Conservation (phyloP, 2,888 invertebrate species). For the Pilophorus perplexus region DNA sequence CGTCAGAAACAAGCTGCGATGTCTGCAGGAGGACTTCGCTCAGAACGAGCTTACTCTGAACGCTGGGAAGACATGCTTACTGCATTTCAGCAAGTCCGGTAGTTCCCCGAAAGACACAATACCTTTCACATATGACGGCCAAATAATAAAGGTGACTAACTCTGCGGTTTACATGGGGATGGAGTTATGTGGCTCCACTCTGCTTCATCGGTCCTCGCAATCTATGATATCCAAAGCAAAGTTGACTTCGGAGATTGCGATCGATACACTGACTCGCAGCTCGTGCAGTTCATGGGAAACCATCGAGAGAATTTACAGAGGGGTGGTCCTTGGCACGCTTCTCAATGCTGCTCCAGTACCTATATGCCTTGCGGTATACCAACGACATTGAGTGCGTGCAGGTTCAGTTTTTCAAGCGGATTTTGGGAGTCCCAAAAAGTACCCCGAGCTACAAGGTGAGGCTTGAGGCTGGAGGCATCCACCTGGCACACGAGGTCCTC, state of each 20-base stretch:
- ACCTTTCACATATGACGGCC: not conserved
- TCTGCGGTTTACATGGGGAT: not conserved
- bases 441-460: not conserved
- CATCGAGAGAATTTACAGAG: not conserved
- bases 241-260: not conserved
- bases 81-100: not conserved
- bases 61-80: not conserved
- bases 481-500: not conserved
- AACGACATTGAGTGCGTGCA: not conserved
- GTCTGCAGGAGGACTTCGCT: constrained; percentile 4
- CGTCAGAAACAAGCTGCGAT: not conserved
- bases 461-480: not conserved
- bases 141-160: not conserved
- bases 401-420: not conserved
- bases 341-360: not conserved
- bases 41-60: not conserved
- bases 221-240: not conserved
- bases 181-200: not conserved
- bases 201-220: not conserved
- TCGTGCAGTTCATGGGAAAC: not conserved
- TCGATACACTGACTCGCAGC: not conserved
- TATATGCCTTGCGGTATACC: not conserved
- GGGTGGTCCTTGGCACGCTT: not conserved
- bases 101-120: not conserved
- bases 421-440: not conserved